A percentile compares a stretch with the other conserved stretches of the same genome.
Evolutionary conservation across 2,888 invertebrate species (phyloP).

Genomic region (Metellina segmentata): DNA sequence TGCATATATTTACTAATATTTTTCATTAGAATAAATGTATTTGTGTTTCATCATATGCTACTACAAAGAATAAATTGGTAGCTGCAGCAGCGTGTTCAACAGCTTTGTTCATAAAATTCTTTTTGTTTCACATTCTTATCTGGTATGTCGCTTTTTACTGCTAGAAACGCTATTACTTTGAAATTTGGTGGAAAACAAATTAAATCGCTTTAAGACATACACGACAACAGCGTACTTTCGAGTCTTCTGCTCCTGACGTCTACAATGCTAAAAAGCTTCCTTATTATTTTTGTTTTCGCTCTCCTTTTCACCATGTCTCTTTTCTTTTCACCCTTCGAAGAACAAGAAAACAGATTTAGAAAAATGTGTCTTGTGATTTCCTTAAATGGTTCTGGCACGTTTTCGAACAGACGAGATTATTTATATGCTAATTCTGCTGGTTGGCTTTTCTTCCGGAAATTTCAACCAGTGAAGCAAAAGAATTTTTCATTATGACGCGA

Average conservation of each 20-base stretch:
- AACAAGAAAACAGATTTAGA: slow-evolving; percentile 54
- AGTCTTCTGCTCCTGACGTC: neutral
- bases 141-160: neutral
- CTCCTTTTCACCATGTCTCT: slow-evolving; percentile 19
- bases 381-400: slow-evolving; percentile 52
- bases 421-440: slow-evolving; percentile 63
- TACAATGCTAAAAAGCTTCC: neutral
- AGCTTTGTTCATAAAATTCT: neutral
- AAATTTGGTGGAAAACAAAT: neutral
- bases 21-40: too few relatives aligned
- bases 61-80: too few relatives aligned
- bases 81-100: too few relatives aligned
- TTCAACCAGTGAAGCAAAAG: slow-evolving; percentile 36
- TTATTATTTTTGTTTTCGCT: neutral
- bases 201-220: neutral
- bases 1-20: too few relatives aligned
- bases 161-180: neutral
- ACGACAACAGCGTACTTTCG: neutral
- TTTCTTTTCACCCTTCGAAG: neutral
- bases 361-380: slow-evolving; percentile 61
- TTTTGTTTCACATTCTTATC: neutral
- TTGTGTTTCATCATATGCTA: too few relatives aligned
- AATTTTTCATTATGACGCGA: slow-evolving; percentile 45
- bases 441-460: slow-evolving; percentile 52
- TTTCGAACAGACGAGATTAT: slow-evolving; percentile 47